These are phyloP conservation scores for Diadromus collaris DNA, from an alignment of 2,888 invertebrate species.

Conservation along the genomic window DNA sequence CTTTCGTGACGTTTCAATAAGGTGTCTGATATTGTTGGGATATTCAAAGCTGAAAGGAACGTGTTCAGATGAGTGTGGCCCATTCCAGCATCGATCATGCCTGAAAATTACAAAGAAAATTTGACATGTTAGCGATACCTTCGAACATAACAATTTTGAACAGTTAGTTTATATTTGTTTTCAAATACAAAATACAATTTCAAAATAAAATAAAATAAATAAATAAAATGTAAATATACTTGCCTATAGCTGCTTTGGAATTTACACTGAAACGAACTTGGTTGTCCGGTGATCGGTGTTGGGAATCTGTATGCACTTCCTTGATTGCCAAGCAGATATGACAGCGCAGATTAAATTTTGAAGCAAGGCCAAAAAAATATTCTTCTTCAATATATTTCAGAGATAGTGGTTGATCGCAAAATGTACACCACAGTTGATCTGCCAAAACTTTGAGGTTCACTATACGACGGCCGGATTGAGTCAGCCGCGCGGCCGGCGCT, in stretches of 20 bases:
- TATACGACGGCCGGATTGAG: conserved; percentile 9
- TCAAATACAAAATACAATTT: neutral
- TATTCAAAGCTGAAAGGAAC: neutral
- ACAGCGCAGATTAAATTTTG: neutral
- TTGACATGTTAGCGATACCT: neutral
- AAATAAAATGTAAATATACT: conserved; percentile 11
- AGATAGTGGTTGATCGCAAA: conserved; percentile 11
- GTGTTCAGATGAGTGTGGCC: conserved; percentile 10
- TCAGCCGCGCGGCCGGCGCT: conserved; percentile 5
- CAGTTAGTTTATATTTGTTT: conserved; percentile 3
- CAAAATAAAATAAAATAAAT: no score
- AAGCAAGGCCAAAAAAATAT: neutral
- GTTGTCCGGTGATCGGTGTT: neutral
- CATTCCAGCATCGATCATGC: conserved; percentile 18
- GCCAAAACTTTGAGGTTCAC: conserved; percentile 12
- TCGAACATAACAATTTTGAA: conserved; percentile 9
- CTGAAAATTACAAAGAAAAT: conserved; percentile 19
- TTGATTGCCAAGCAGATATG: conserved; percentile 11
- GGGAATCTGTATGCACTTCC: conserved; percentile 9
- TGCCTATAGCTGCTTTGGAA: conserved; percentile 1
- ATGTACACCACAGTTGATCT: conserved; percentile 1
- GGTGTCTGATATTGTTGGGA: conserved; percentile 2
- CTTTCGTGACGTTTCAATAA: conserved; percentile 13
- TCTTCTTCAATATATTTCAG: conserved; percentile 16
- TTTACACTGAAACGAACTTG: conserved; percentile 8